A percentile compares a stretch with the other conserved stretches of the same genome.
Conservation (phyloP, 2,113 vertebrate species). For the Thamnophis sirtalis region DNA sequence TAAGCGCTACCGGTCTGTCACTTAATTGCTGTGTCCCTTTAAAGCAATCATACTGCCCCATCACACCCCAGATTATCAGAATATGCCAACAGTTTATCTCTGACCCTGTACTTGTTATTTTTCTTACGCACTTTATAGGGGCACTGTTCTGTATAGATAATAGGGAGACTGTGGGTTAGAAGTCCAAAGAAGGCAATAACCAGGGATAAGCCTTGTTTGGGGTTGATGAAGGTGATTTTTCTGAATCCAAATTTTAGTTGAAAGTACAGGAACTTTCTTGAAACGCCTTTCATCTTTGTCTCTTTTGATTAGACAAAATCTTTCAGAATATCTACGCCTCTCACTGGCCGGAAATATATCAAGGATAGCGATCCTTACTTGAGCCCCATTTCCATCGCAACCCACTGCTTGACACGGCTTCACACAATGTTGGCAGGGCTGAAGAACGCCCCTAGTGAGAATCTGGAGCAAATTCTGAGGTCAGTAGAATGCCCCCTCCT, state of each 20-base stretch:
- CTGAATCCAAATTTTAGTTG: not conserved
- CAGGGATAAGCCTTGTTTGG: not conserved
- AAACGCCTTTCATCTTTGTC: not conserved
- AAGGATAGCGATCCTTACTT: slow-evolving; percentile 72
- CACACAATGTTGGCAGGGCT: slow-evolving; percentile 85
- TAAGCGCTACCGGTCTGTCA: not conserved
- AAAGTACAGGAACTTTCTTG: not conserved
- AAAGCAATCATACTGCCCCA: too few species aligned
- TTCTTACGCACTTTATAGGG: not conserved
- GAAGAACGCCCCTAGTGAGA: slow-evolving; percentile 80
- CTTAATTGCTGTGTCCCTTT: not conserved
- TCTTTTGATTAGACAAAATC: slow-evolving; percentile 70
- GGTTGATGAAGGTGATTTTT: not conserved
- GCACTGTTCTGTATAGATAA: not conserved
- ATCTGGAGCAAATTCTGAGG: slow-evolving; percentile 78
- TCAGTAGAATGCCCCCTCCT: slow-evolving; percentile 47
- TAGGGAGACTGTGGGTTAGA: not conserved
- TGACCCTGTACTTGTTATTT: not conserved
- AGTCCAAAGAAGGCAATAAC: not conserved
- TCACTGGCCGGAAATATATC: slow-evolving; percentile 79
- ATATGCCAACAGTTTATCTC: not conserved
- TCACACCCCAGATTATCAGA: too few species aligned
- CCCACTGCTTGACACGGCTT: slow-evolving; percentile 83
- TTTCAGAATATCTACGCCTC: slow-evolving; percentile 78
- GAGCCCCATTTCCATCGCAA: slow-evolving; percentile 79